Evolutionary conservation across 1,140 invertebrate species (phyloP).

Genomic region (Procambarus clarkii): DNA sequence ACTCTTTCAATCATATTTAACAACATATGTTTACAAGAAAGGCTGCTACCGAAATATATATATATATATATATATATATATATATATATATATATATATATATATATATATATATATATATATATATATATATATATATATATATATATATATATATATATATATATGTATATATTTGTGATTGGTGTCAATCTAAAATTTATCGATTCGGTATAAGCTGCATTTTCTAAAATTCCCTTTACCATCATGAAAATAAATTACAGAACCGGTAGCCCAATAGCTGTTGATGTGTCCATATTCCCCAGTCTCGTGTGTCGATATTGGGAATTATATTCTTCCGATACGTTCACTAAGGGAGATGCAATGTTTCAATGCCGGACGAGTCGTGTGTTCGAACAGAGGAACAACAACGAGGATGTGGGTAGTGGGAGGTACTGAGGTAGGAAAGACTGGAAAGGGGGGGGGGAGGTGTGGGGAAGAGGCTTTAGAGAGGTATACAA

Average conservation of each 20-base stretch:
- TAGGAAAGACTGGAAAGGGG: no score
- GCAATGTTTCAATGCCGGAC: constrained; percentile 24
- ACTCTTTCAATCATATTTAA: no score
- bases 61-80: constrained; percentile 2
- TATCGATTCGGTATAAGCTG: not conserved
- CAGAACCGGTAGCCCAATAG: constrained; percentile 9
- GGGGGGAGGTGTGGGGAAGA: no score
- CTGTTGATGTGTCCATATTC: constrained; percentile 12
- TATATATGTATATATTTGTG: no score
- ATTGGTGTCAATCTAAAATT: not conserved
- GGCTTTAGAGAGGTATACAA: no score
- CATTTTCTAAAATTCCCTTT: not conserved
- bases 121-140: not conserved
- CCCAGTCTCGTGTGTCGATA: constrained; percentile 4
- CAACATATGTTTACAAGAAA: no score
- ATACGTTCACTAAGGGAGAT: constrained; percentile 14
- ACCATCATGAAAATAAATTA: constrained; percentile 18
- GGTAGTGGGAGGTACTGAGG: no score
- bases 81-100: constrained; percentile 6
- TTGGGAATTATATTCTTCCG: constrained; percentile 7
- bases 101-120: not conserved
- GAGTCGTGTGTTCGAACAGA: not conserved
- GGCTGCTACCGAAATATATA: not conserved
- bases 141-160: no score
- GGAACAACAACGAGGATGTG: no score